phyloP scores from a whole-genome alignment of 2,797 vertebrate genomes.

The Pagetopsis macropterus region DNA sequence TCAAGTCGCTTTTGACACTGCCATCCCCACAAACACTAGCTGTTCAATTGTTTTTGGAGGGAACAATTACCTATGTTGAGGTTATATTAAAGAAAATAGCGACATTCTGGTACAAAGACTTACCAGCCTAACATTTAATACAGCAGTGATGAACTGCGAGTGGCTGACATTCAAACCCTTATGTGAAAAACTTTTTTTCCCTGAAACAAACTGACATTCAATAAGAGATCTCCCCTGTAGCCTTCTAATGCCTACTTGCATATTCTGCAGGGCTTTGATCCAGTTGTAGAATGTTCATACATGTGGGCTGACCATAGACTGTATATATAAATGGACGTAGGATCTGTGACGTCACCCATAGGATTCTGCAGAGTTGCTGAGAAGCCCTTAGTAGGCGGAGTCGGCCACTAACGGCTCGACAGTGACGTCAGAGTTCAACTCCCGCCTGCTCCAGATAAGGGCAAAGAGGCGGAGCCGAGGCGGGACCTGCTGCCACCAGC shows the following conservation, averaged over 20 bases:
- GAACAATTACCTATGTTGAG: background rate
- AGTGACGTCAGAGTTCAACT: too few species aligned
- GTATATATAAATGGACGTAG: too few species aligned
- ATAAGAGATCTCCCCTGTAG: constrained; percentile 2
- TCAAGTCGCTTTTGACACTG: background rate
- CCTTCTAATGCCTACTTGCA: background rate
- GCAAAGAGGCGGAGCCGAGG: too few species aligned
- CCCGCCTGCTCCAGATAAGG: too few species aligned
- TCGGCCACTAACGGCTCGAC: too few species aligned
- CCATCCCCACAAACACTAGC: background rate
- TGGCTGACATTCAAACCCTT: constrained; percentile 3
- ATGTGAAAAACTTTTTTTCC: constrained; percentile 6
- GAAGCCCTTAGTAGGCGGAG: too few species aligned
- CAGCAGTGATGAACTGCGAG: background rate
- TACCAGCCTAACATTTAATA: background rate
- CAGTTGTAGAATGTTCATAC: background rate
- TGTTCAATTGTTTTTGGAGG: background rate
- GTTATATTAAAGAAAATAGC: constrained; percentile 1
- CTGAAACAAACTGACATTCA: background rate
- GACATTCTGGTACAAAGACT: background rate
- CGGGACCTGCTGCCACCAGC: too few species aligned
- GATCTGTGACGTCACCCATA: too few species aligned
- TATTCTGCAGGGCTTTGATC: constrained; percentile 4
- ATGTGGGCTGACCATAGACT: background rate
- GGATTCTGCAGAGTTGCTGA: too few species aligned